These are phyloP conservation scores for Semnornis frantzii DNA, from an alignment of 2,113 vertebrate species.

Conservation along the genomic window DNA sequence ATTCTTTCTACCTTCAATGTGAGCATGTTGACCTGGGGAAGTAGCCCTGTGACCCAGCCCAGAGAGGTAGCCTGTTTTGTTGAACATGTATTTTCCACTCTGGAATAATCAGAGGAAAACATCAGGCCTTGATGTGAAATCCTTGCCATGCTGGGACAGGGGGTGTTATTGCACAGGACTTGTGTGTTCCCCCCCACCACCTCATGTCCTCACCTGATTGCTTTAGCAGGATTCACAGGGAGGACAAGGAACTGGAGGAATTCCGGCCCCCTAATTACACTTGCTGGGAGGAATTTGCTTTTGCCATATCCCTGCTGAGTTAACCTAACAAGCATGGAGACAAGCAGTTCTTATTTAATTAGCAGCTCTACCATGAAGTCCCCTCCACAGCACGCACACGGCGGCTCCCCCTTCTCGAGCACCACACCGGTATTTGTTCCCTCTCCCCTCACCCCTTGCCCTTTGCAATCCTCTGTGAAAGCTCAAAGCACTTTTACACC, in stretches of 20 bases:
- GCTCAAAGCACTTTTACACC: slow-evolving; percentile 37
- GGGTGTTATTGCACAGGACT: slow-evolving; percentile 18
- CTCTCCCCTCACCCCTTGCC: slow-evolving; percentile 34
- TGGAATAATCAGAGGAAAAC: slow-evolving; percentile 31
- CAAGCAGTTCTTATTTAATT: slow-evolving; percentile 31
- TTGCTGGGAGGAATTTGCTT: slow-evolving; percentile 60
- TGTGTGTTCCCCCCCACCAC: not conserved
- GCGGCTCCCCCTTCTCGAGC: not conserved
- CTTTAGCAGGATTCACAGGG: slow-evolving; percentile 36
- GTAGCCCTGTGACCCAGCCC: not conserved
- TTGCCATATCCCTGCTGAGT: slow-evolving; percentile 49
- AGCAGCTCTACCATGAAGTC: slow-evolving; percentile 16
- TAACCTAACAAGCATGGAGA: slow-evolving; percentile 55
- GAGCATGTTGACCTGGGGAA: accelerated
- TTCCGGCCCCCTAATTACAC: slow-evolving; percentile 69
- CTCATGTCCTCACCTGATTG: slow-evolving; percentile 55
- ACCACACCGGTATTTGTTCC: not conserved
- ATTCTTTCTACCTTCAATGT: not conserved
- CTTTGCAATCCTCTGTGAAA: not conserved
- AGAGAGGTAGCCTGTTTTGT: not conserved
- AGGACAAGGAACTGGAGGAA: slow-evolving; percentile 72
- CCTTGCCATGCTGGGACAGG: not conserved
- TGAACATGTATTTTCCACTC: not conserved
- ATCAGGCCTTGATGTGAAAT: slow-evolving; percentile 27
- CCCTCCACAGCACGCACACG: not conserved